Evolutionary conservation across 2,797 vertebrate species (phyloP).

Genomic region (Rhabdophis nuchalis): DNA sequence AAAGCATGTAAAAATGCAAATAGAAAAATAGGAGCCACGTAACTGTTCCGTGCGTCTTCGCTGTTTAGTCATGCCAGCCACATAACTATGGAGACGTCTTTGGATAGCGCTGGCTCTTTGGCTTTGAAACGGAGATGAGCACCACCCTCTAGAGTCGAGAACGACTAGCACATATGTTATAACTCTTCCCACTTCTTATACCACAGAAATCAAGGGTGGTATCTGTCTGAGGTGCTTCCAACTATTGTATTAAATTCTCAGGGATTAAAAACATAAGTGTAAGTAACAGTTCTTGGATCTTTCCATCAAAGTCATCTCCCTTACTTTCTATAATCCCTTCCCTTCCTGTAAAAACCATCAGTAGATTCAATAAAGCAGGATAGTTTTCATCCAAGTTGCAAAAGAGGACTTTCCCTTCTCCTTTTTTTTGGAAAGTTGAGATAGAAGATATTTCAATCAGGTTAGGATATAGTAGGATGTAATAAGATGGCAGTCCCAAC

Average conservation of each 20-base stretch:
- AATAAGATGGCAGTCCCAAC: not conserved
- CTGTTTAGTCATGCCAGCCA: too few species aligned
- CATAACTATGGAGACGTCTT: too few species aligned
- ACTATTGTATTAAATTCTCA: not conserved
- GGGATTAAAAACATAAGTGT: not conserved
- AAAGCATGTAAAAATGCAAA: too few species aligned
- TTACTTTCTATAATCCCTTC: not conserved
- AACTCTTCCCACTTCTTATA: not conserved
- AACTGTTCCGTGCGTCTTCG: too few species aligned
- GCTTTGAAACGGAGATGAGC: too few species aligned
- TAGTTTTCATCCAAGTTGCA: not conserved
- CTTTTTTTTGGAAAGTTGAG: not conserved
- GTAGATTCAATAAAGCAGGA: not conserved
- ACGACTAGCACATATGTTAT: not conserved
- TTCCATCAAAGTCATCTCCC: not conserved
- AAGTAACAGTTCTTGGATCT: not conserved
- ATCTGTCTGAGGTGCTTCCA: not conserved
- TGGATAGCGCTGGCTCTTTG: too few species aligned
- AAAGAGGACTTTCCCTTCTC: not conserved
- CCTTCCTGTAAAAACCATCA: not conserved
- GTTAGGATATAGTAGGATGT: not conserved
- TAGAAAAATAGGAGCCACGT: too few species aligned
- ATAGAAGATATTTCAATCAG: not conserved
- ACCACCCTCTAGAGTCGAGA: too few species aligned
- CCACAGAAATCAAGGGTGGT: not conserved